Percentiles rank a stretch among this genome's conserved stretches.
These are phyloP conservation scores for Phallusia fumigata DNA, from an alignment of 23 tunicate genomes.

Conservation along the genomic window DNA sequence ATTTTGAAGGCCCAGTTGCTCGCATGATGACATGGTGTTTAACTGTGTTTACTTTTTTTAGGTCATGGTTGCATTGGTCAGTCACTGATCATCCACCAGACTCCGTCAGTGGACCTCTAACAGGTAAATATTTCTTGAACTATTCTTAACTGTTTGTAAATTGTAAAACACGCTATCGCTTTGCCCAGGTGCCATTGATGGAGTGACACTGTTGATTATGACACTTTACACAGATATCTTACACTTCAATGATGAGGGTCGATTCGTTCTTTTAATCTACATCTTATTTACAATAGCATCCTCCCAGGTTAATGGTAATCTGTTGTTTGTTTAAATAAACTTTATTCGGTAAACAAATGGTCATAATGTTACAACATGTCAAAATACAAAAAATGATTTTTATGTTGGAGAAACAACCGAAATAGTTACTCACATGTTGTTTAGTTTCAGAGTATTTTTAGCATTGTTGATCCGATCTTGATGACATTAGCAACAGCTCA, in stretches of 20 bases:
- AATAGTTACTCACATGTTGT: too few relatives aligned
- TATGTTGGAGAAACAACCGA: too few relatives aligned
- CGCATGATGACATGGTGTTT: background rate
- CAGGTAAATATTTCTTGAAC: constrained; percentile 29
- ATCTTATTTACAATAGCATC: constrained; percentile 75
- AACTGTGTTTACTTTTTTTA: too few relatives aligned
- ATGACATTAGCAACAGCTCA: constrained; percentile 80
- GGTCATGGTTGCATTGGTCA: constrained; percentile 83
- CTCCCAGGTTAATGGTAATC: constrained; percentile 42
- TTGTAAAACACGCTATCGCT: background rate
- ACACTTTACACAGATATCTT: constrained; percentile 60
- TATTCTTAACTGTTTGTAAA: too few relatives aligned
- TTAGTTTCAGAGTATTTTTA: constrained; percentile 81
- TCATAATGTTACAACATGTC: background rate
- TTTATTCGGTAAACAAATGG: too few relatives aligned
- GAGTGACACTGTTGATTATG: constrained; percentile 65
- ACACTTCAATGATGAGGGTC: constrained; percentile 31
- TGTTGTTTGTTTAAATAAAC: background rate
- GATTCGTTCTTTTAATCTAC: constrained; percentile 49
- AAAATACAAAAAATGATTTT: background rate
- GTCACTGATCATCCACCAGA: constrained; percentile 63
- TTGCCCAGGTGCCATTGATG: constrained; percentile 67
- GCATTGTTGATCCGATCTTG: constrained; percentile 66
- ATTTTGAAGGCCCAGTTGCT: background rate
- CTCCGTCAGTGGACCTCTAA: constrained; percentile 61